Evolutionary conservation across 2,113 vertebrate genomes (phyloP).

Genomic region (Alexandromys fortis): DNA sequence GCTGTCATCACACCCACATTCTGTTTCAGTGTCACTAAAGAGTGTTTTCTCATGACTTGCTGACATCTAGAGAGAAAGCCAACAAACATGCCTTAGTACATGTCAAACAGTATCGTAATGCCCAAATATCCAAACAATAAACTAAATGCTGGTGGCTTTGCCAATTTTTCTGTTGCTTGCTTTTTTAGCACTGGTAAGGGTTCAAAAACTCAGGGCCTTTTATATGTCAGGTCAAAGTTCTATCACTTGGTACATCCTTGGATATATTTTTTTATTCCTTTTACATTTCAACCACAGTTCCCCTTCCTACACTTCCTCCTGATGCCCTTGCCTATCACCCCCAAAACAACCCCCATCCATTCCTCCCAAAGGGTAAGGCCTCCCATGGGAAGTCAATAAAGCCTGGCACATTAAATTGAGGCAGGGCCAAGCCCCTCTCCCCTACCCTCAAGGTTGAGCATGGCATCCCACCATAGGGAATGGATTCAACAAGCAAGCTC

Average conservation of each 20-base stretch:
- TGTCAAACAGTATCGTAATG: background rate
- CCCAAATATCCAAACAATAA: background rate
- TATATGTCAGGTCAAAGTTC: background rate
- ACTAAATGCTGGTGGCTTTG: background rate
- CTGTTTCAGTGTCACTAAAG: slow-evolving; percentile 94
- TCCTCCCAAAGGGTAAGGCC: no score
- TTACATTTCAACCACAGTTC: no score
- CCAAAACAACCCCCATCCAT: no score
- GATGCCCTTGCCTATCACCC: no score
- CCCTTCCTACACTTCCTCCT: no score
- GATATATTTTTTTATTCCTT: background rate
- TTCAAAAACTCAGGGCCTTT: background rate
- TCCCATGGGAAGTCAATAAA: no score
- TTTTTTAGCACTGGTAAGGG: background rate
- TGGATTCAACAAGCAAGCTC: no score
- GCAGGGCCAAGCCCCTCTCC: no score
- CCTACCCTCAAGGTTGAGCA: no score
- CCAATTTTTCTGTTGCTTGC: background rate
- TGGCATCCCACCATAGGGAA: no score
- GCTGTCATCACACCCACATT: slow-evolving; percentile 86
- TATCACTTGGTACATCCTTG: background rate
- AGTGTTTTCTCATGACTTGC: slow-evolving; percentile 86
- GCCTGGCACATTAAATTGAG: no score
- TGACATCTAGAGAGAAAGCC: slow-evolving; percentile 71
- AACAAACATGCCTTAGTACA: background rate